A percentile compares a stretch with the other conserved stretches of the same genome.
These are phyloP conservation scores for Burhinus bistriatus DNA, from an alignment of 2,113 vertebrate genomes.

Conservation along the genomic window DNA sequence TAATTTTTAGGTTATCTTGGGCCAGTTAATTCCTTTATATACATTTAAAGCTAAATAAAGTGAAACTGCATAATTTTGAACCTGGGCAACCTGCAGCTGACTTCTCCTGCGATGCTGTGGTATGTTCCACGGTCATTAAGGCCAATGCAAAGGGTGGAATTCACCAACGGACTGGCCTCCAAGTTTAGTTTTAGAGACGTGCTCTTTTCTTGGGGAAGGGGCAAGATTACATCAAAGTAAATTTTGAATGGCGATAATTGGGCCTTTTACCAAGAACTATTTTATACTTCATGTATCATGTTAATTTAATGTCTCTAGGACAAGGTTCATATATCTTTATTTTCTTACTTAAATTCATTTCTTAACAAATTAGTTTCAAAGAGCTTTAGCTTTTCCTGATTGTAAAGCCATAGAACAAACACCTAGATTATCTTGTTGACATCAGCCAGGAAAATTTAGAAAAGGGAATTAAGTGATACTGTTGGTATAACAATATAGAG, in stretches of 20 bases:
- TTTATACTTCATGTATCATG: neutral
- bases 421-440: neutral
- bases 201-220: neutral
- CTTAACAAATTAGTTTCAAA: neutral
- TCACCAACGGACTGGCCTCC: neutral
- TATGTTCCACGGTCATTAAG: neutral
- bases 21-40: neutral
- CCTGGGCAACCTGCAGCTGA: neutral
- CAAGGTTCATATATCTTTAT: neutral
- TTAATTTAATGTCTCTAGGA: neutral
- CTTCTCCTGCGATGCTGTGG: neutral
- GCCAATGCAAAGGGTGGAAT: neutral
- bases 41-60: neutral
- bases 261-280: neutral
- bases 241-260: neutral
- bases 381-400: neutral
- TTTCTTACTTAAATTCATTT: neutral
- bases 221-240: neutral
- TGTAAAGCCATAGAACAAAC: neutral
- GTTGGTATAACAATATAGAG: neutral
- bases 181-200: neutral
- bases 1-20: neutral
- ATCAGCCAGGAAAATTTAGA: neutral
- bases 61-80: neutral
- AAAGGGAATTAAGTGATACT: neutral